A percentile compares a stretch with the other conserved stretches of the same genome.
These are phyloP conservation scores for Ariopsis seemanni DNA, from an alignment of 2,113 vertebrate genomes.

Conservation along the genomic window DNA sequence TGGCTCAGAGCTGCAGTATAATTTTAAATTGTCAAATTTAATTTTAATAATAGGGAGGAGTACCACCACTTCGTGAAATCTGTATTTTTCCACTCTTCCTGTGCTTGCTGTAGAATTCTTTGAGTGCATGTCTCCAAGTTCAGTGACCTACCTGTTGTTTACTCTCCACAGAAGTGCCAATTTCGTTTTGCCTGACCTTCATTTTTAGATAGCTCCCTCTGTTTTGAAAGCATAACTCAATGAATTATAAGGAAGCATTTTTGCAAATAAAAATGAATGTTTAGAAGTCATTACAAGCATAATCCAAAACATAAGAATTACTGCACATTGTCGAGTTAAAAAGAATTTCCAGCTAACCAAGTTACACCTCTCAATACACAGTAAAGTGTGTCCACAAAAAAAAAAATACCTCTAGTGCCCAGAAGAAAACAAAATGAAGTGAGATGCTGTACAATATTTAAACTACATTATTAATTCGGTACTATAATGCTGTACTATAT, in stretches of 20 bases:
- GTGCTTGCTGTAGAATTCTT: neutral
- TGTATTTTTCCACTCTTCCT: neutral
- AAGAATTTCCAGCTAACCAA: neutral
- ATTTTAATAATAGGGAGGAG: neutral
- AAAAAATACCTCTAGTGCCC: neutral
- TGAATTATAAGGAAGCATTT: neutral
- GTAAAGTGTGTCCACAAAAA: neutral
- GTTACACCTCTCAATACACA: no score
- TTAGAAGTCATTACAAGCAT: neutral
- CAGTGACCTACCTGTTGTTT: neutral
- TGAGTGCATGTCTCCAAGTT: neutral
- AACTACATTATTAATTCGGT: slow-evolving; percentile 1
- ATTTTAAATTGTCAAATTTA: neutral
- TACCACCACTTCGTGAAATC: neutral
- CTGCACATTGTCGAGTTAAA: neutral
- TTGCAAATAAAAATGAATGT: neutral
- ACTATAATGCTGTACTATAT: neutral
- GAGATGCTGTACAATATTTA: neutral
- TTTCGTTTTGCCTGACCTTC: slow-evolving; percentile 19
- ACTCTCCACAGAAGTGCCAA: neutral
- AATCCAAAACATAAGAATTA: neutral
- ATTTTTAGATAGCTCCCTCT: neutral
- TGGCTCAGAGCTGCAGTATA: neutral
- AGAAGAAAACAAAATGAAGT: neutral
- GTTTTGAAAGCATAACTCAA: neutral